Conservation (phyloP, 2,888 invertebrate genomes). For the Eupithecia exiguata region DNA sequence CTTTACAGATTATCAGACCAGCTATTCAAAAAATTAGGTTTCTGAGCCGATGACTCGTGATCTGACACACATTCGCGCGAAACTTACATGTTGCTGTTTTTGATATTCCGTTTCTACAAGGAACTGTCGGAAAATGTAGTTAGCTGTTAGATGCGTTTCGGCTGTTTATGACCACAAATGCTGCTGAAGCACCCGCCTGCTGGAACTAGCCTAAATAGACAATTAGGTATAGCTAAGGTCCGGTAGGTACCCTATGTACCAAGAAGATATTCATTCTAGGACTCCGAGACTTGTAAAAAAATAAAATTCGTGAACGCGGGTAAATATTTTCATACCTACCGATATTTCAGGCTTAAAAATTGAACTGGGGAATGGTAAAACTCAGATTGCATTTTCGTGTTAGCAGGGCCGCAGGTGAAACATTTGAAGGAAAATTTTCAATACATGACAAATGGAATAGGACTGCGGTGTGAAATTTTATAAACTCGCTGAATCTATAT, state of each 20-base stretch:
- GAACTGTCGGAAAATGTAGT: too few relatives aligned
- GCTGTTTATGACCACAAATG: too few relatives aligned
- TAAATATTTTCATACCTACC: conserved; percentile 13
- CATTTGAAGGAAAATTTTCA: conserved; percentile 64
- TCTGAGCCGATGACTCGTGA: too few relatives aligned
- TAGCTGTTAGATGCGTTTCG: too few relatives aligned
- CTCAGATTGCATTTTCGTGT: conserved; percentile 67
- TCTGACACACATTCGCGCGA: too few relatives aligned
- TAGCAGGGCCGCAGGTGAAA: conserved; percentile 71
- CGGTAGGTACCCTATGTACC: too few relatives aligned
- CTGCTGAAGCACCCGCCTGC: neutral
- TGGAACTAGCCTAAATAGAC: neutral
- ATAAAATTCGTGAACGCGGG: neutral
- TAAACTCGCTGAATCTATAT: conserved; percentile 15
- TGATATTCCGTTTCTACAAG: too few relatives aligned
- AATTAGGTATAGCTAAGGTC: too few relatives aligned
- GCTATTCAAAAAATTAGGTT: too few relatives aligned
- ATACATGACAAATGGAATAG: conserved; percentile 72
- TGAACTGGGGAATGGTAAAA: conserved; percentile 57
- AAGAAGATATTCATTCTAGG: too few relatives aligned
- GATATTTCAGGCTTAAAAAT: conserved; percentile 37
- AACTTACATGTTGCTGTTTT: too few relatives aligned
- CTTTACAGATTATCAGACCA: neutral
- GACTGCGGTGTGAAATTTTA: conserved; percentile 47
- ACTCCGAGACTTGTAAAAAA: neutral